Conservation (phyloP, 2,113 vertebrate genomes). For the Seriola rivoliana region DNA sequence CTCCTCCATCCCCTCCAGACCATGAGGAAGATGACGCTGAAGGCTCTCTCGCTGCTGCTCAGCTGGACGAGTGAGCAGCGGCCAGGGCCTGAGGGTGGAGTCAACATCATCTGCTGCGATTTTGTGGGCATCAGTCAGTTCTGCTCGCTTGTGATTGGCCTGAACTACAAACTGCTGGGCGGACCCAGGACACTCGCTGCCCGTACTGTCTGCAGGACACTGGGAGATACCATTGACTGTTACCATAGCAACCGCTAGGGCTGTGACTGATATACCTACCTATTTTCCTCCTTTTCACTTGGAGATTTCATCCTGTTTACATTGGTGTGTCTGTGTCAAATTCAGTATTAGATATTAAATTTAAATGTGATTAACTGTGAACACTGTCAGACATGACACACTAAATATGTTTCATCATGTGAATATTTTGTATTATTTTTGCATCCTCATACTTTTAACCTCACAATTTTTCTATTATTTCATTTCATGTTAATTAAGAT, state of each 20-base stretch:
- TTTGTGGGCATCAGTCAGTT: slow-evolving; percentile 76
- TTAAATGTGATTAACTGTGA: too few relatives aligned
- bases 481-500: background rate
- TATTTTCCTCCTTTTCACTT: background rate
- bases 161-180: slow-evolving; percentile 72
- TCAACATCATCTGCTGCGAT: slow-evolving; percentile 85
- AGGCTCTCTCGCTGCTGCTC: slow-evolving; percentile 69
- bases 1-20: slow-evolving; percentile 77
- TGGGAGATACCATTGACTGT: background rate
- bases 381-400: background rate
- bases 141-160: slow-evolving; percentile 74
- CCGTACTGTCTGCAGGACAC: background rate
- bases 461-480: too few relatives aligned
- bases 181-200: background rate
- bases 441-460: too few relatives aligned
- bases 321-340: background rate
- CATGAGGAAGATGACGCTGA: slow-evolving; percentile 77
- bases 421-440: background rate
- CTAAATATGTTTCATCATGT: background rate
- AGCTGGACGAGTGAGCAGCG: slow-evolving; percentile 76
- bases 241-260: background rate
- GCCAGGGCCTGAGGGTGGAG: slow-evolving; percentile 50
- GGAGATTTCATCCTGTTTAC: background rate
- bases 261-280: background rate
- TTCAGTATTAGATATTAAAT: background rate